Conservation (phyloP, 2,113 vertebrate species). For the Ceuthmochares aereus region DNA sequence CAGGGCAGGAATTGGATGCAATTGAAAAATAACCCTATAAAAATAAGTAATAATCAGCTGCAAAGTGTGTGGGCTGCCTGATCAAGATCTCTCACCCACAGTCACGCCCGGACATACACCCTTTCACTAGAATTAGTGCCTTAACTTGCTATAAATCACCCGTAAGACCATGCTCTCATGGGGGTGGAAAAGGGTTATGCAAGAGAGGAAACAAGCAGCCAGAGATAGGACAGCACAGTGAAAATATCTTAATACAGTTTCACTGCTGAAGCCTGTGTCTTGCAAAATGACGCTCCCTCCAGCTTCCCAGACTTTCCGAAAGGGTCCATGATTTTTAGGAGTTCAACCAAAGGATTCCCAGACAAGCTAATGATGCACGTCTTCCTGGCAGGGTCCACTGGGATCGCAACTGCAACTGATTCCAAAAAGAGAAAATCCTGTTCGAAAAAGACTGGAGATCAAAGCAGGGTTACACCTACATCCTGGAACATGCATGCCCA, state of each 20-base stretch:
- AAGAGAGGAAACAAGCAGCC: slow-evolving; percentile 5
- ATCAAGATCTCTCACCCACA: background rate
- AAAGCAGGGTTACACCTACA: slow-evolving; percentile 26
- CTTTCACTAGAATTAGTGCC: background rate
- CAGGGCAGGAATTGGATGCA: background rate
- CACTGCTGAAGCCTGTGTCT: background rate
- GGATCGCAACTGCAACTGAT: background rate
- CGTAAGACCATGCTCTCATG: rapidly evolving
- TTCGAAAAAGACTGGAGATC: background rate
- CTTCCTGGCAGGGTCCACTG: background rate
- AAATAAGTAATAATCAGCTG: background rate
- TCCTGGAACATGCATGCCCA: background rate
- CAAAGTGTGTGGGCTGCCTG: background rate
- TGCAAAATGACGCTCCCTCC: background rate
- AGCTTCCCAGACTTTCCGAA: background rate
- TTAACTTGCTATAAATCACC: background rate
- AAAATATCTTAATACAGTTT: background rate
- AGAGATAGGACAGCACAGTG: background rate
- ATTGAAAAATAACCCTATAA: background rate
- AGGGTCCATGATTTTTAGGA: background rate
- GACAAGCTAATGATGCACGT: background rate
- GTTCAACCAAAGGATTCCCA: background rate
- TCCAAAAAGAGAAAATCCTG: background rate
- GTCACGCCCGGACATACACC: background rate
- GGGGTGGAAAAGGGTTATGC: background rate